Base-by-base conservation (phyloP, 2,888 invertebrate species). In the Aporophyla lueneburgensis region DNA sequence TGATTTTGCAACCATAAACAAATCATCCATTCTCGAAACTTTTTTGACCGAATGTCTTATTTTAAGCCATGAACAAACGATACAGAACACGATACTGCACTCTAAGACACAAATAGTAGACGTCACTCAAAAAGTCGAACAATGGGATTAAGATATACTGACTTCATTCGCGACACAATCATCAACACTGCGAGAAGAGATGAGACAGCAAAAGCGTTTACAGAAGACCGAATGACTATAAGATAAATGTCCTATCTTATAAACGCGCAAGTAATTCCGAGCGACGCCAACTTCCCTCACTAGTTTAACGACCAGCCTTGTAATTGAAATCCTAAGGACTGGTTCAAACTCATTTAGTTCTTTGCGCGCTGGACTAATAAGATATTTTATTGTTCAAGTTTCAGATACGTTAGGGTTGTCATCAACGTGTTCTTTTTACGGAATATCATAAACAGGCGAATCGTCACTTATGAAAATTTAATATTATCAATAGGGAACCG, bases 381-480 rank as follows among this genome's bases (percentile, higher is more conserved):
- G 69, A 86, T 56, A 71, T 74, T 87, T 85, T 86, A 86, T 85
- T 71, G 83, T 80, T 78, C 75, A 56, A 74, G 78, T 83, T 77
- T 56, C 16, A 43, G 51, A 62, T 9, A 6, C 7, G 7, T 0
- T 21, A 85, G 83, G 83, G 83, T 58, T 58, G 27, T 4, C 58
- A 58, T 2, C 58, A 7, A 27, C 7, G 56, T 27, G 27, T 27
- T 16, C 16, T 7, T 24, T 58, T 58, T 27, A 16, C 7, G 56
- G 27, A 7, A 58, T 7, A 58, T 56, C 56, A 43, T 9, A 1
- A 9, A 43, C 3, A 33, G 33, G 33, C 33, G 33, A 33, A 33
- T 33, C 33, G 33, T 33, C 33, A 33, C 33, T 33, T 33, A 33
- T 33, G 33, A 33, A 33, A 33, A 33, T 33, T 2, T 33, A 33